Conservation (phyloP, 30 jellyfish, hydroid and myxozoan species). For the Calvadosia cruxmelitensis region DNA sequence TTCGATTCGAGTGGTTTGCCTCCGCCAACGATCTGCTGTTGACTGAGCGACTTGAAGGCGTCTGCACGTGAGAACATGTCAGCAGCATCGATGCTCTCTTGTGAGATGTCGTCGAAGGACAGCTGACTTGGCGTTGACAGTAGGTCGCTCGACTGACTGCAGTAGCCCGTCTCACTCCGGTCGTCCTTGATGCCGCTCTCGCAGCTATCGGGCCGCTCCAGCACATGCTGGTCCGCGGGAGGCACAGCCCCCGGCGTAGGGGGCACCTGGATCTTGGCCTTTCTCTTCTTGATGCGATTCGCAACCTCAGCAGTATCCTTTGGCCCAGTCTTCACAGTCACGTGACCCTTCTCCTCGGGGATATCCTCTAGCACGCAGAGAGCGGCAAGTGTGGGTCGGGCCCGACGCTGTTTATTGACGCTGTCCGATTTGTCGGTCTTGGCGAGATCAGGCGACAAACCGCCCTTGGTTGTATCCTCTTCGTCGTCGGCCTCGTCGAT, state of each 20-base stretch:
- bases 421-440: constrained; percentile 39
- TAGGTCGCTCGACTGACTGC: constrained; percentile 41
- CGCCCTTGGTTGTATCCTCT: constrained; percentile 28
- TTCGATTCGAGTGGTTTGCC: constrained; percentile 3
- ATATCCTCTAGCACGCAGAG: constrained; percentile 76
- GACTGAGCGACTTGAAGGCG: constrained; percentile 5
- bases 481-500: constrained; percentile 1
- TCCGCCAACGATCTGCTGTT: constrained; percentile 18
- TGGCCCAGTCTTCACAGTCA: constrained; percentile 13
- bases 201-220: neutral
- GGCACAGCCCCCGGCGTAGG: neutral
- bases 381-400: constrained; percentile 64
- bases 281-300: constrained; percentile 21
- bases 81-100: constrained; percentile 41
- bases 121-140: constrained; percentile 62
- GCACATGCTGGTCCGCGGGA: neutral
- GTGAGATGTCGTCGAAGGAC: constrained; percentile 56
- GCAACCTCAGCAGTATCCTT: constrained; percentile 9
- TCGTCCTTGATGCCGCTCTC: constrained; percentile 2
- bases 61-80: constrained; percentile 19
- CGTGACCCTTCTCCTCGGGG: constrained; percentile 74
- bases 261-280: neutral
- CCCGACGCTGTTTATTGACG: constrained; percentile 24
- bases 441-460: constrained; percentile 11
- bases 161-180: constrained; percentile 60